Evolutionary conservation across 2,888 invertebrate genomes (phyloP), one percentile per base, ranked within the genome.

Genomic region (Amiota mariae): DNA sequence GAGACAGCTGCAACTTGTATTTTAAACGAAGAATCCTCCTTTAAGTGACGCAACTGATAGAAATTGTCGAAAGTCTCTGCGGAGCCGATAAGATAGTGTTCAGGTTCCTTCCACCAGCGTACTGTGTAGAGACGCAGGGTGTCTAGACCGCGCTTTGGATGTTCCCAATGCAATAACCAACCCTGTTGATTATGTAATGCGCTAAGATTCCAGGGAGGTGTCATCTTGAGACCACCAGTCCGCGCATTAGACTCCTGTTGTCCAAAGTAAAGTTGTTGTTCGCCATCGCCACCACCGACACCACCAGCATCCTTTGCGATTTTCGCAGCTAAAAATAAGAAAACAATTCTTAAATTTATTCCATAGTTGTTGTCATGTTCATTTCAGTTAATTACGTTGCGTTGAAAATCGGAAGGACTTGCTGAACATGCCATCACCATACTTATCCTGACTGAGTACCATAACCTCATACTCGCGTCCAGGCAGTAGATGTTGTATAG

Each of bases 381-480:
- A 61, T 15, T 12, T 10, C n/a, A n/a, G 47, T 66, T 36, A 72
- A 82, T 82, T 81, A 91, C 91, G 92, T 89, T 93, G 92, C 0
- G 97, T 97, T 86, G 92, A 92, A 72, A 94, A 93, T 81, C 93
- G 92, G 48, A 97, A 91, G 12, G 95, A 93, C 89, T 96, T 95
- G 90, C 97, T 97, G 88, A 96, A 97, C 91, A 97, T 94, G 36
- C 97, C 97, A 84, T 97, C 96, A 9, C 97, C 97, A 75, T 93
- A 92, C 84, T 94, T 93, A 89, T 98, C 97, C 88, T 96, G 95
- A 81, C 97, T 94, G 68, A 97, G 92, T 67, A 98, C 95, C 93
- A 97, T 96, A 87, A 98, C 94, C 90, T 98, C 97, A 90, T 98
- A 98, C 86, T 94, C 93, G 24, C 94, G 92, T 76, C 91, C 95